Percentiles rank a stretch among this genome's conserved stretches.
Conservation (phyloP, 2,113 vertebrate genomes). For the Danionella cerebrum region DNA sequence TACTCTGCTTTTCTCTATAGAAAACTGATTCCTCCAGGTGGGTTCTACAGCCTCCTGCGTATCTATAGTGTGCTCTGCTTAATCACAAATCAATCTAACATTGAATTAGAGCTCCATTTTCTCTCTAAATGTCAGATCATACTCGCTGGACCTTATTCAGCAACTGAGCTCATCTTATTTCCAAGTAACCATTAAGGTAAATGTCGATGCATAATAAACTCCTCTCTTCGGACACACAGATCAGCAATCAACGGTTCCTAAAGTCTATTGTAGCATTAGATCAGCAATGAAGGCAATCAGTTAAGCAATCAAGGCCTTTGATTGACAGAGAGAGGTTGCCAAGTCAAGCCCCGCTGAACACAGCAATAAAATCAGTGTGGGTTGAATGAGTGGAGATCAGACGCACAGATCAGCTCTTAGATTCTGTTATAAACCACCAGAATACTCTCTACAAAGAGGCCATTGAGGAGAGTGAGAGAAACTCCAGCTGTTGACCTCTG, state of each 20-base stretch:
- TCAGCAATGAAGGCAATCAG: conserved; percentile 14
- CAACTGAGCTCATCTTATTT: conserved; percentile 7
- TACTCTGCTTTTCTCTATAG: no score
- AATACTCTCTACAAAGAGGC: background rate
- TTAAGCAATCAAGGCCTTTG: conserved; percentile 1
- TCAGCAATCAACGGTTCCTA: background rate
- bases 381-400: background rate
- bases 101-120: conserved; percentile 12
- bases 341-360: conserved; percentile 22
- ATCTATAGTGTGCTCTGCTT: background rate
- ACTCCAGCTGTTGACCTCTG: conserved; percentile 5
- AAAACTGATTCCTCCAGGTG: background rate
- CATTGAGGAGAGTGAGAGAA: background rate
- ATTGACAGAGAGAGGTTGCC: conserved; percentile 2
- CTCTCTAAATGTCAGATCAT: conserved; percentile 21
- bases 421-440: background rate
- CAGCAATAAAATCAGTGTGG: background rate
- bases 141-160: conserved; percentile 15
- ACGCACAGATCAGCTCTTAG: background rate
- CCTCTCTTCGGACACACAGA: conserved; percentile 1
- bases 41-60: background rate
- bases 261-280: background rate
- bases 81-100: conserved; percentile 12
- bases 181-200: conserved; percentile 8
- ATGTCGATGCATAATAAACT: conserved; percentile 2